Evolutionary conservation across 2,888 invertebrate species (phyloP).

Genomic region (Lithosia quadra): DNA sequence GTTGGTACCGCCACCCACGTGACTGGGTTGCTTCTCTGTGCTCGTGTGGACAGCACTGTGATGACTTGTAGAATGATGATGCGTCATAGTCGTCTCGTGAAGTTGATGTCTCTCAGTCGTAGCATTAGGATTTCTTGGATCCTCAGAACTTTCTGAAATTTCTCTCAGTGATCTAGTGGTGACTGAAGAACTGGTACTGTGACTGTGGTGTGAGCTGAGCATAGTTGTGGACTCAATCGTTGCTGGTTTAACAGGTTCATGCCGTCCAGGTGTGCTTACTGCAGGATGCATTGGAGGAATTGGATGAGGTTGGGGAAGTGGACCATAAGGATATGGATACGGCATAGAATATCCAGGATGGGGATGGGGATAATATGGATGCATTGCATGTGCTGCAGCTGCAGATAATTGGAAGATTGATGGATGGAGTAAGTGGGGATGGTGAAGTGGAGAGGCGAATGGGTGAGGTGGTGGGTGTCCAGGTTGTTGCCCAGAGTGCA

Average conservation of each 20-base stretch:
- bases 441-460: slow-evolving; percentile 90
- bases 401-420: slow-evolving; percentile 88
- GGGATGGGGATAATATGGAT: slow-evolving; percentile 90
- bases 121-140: slow-evolving; percentile 79
- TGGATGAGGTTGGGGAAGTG: slow-evolving; percentile 91
- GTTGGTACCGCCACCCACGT: slow-evolving; percentile 83
- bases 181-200: slow-evolving; percentile 90
- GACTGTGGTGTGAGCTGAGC: slow-evolving; percentile 90
- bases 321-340: slow-evolving; percentile 91
- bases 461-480: slow-evolving; percentile 90
- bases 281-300: slow-evolving; percentile 89
- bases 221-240: slow-evolving; percentile 90
- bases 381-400: slow-evolving; percentile 89
- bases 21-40: slow-evolving; percentile 87
- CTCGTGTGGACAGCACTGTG: slow-evolving; percentile 89
- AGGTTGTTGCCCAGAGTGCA: slow-evolving; percentile 92
- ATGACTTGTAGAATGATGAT: slow-evolving; percentile 89
- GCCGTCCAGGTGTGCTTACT: slow-evolving; percentile 78
- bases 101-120: slow-evolving; percentile 88
- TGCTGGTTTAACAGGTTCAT: slow-evolving; percentile 82
- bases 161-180: slow-evolving; percentile 89
- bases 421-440: slow-evolving; percentile 90
- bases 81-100: slow-evolving; percentile 89
- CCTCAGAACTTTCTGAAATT: slow-evolving; percentile 85
- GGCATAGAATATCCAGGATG: slow-evolving; percentile 91